Conservation (phyloP, 2,888 invertebrate genomes). For the Microctonus aethiopoides region DNA sequence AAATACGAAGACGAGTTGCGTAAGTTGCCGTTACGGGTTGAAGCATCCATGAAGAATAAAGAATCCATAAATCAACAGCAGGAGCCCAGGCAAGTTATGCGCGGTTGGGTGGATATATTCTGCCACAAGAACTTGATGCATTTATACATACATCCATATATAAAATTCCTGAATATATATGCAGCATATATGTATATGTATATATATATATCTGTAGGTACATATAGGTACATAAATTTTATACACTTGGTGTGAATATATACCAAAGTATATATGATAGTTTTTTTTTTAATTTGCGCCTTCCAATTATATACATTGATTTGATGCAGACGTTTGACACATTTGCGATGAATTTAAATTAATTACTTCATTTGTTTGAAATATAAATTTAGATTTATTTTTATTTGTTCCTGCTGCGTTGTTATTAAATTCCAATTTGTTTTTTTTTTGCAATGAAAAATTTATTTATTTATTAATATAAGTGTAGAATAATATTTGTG, state of each 20-base stretch:
- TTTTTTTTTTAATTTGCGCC: too few relatives aligned
- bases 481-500: too few relatives aligned
- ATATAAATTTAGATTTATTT: too few relatives aligned
- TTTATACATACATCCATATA: neutral
- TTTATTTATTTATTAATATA: too few relatives aligned
- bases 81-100: neutral
- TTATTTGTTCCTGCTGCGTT: too few relatives aligned
- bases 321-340: neutral
- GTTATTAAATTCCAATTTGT: too few relatives aligned
- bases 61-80: conserved; percentile 12
- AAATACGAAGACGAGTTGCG: conserved; percentile 9
- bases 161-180: neutral
- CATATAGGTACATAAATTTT: too few relatives aligned
- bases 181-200: too few relatives aligned
- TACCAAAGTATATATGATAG: too few relatives aligned
- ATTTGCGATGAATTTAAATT: neutral
- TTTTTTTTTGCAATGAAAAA: too few relatives aligned
- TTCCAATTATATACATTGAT: neutral
- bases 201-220: too few relatives aligned
- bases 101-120: neutral
- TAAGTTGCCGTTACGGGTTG: conserved; percentile 19
- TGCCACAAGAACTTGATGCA: neutral
- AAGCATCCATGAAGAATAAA: conserved; percentile 9
- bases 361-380: conserved; percentile 5
- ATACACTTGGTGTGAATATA: too few relatives aligned